Conservation (phyloP, 1,140 invertebrate genomes). For the Drosophila ercepeae region DNA sequence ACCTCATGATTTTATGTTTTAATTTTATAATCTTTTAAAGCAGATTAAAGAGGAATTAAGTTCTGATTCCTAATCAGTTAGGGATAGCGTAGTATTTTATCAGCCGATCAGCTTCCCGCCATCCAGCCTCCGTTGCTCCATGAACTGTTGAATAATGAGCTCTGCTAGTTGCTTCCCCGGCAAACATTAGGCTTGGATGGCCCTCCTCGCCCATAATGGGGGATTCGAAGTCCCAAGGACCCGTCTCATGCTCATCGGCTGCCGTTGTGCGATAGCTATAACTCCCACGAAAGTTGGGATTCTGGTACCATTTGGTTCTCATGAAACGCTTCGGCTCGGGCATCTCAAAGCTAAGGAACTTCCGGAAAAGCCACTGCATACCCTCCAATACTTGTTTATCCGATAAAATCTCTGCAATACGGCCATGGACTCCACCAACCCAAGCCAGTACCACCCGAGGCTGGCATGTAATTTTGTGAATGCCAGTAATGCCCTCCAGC, state of each 20-base stretch:
- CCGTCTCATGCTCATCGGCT: slow-evolving; percentile 84
- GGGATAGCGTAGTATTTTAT: slow-evolving; percentile 19
- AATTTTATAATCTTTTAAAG: too few species aligned
- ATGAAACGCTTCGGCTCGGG: slow-evolving; percentile 45
- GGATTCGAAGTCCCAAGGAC: slow-evolving; percentile 64
- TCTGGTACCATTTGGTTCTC: slow-evolving; percentile 86
- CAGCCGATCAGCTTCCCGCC: slow-evolving; percentile 88
- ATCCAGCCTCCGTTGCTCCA: slow-evolving; percentile 91
- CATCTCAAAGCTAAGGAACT: slow-evolving; percentile 36
- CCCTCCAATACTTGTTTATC: slow-evolving; percentile 82
- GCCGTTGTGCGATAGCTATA: slow-evolving; percentile 87
- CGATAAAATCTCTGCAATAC: slow-evolving; percentile 84
- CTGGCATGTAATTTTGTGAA: slow-evolving; percentile 86
- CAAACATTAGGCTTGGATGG: slow-evolving; percentile 85
- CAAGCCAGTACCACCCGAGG: slow-evolving; percentile 86
- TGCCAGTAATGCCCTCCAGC: slow-evolving; percentile 87
- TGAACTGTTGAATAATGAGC: slow-evolving; percentile 90
- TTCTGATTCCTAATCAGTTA: too few species aligned
- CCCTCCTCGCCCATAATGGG: slow-evolving; percentile 37
- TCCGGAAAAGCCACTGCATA: slow-evolving; percentile 75
- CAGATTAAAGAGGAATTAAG: too few species aligned
- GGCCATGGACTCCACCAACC: slow-evolving; percentile 85
- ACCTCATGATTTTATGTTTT: too few species aligned
- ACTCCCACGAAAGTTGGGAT: slow-evolving; percentile 87
- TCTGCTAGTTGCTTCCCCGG: slow-evolving; percentile 89